Evolutionary conservation across 2,797 vertebrate species (phyloP), one percentile per base, ranked within the genome.

Genomic region (Dendrocincla fuliginosa): DNA sequence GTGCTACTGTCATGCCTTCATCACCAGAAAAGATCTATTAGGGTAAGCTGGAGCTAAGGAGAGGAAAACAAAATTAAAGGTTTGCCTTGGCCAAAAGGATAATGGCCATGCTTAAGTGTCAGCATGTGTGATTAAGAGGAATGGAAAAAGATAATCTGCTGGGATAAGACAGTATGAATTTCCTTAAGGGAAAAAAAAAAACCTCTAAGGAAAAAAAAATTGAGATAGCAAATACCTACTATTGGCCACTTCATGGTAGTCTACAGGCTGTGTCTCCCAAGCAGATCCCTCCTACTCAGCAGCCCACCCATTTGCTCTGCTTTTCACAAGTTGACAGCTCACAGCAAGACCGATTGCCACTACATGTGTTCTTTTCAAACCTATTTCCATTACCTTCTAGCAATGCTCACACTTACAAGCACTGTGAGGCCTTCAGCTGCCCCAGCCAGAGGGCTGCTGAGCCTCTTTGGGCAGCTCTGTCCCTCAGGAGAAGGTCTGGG

Each of bases 401-500:
- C 33, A 84, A 44, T 14, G 37, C 3, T 1, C 32, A 16, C 0
- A 30, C n/a, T 55, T 25, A 14, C 10, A 52, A 44, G 65, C 25
- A 6, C 41, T 0, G 0, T 0, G 3, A 77, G 41, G 49, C 5
- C 23, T 56, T 32, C 1, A 1, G 37, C 70, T 68, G 46, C 27
- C 53, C 19, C 13, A 11, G 1, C 5, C 0, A 0, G 65, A 63
- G 47, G 1, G 1, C 15, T 22, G n/a, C 16, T 5, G 49, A 20
- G 24, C 16, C 47, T 61, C 39, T 73, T 49, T 9, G 49, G 24
- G 56, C 68, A 61, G 22, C 69, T 59, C 27, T 57, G 11, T 63
- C 12, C 41, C 19, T 53, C 0, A 1, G 60, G 65, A 28, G 52
- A 32, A 74, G 11, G 5, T 10, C 56, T 70, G 47, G 39, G 30